Base-by-base conservation (phyloP, 2,113 vertebrate species). In the Girardinichthys multiradiatus region DNA sequence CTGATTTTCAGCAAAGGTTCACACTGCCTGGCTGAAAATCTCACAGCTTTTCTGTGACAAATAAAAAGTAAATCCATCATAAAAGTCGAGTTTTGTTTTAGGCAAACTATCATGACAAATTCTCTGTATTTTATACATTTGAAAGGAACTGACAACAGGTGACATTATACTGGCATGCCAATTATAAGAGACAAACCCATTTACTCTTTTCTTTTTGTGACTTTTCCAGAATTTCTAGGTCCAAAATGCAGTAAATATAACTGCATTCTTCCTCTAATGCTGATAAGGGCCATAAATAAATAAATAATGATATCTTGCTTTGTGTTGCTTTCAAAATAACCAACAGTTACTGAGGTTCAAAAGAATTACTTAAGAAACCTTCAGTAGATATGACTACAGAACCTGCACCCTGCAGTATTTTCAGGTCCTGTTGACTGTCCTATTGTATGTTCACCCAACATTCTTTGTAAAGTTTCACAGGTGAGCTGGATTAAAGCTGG, bases 321-420 rank as follows among this genome's bases (percentile, higher is more conserved):
- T 76, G 58, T 82, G 30, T 66, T 31, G 4, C 3, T 8, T 2
- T 30, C 68, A 26, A 77, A 79, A 73, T 77, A 85, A 75, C 17
- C 1, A 7, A 27, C 1, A 0, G 14, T 61, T 26, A 64, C 3
- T 26, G 0, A 64, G 31, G 8, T 66, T 35, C 45, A 24, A 54
- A 9, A 42, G 14, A 57, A 68, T 67, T 72, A 29, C 70, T 67
- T 62, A 60, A 63, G 42, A 63, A 66, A 27, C 37, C 48, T 28
- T 28, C 17, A 67, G 10, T 24, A 76, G 72, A 48, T 65, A 78
- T 0, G 39, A 17, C 72, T 63, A 51, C 0, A 15, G 45, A 57
- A 68, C 26, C 60, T 45, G 27, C 2, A 37, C 67, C 39, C 57
- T 68, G 1, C 2, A 26, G 9, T 11, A 37, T 37, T 60, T 39